Evolutionary conservation across 2,888 invertebrate genomes (phyloP).

Genomic region (Drosophila paranaensis): DNA sequence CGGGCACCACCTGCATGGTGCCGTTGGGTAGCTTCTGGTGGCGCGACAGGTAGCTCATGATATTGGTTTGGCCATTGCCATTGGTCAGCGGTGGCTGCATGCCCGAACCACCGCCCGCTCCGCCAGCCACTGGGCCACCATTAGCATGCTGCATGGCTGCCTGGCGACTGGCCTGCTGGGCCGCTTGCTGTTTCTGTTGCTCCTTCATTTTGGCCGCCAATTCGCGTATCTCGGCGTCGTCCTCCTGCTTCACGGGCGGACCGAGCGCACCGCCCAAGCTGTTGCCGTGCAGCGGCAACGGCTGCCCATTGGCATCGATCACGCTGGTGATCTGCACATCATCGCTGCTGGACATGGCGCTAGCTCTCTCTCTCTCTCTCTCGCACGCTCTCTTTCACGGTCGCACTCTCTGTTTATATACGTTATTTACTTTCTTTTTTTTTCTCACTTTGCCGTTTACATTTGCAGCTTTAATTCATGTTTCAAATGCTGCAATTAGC

Average conservation of each 20-base stretch:
- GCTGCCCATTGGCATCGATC: conserved; percentile 82
- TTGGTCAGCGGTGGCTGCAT: conserved; percentile 72
- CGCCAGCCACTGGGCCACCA: conserved; percentile 38
- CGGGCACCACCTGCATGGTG: conserved; percentile 66
- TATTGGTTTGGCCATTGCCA: conserved; percentile 86
- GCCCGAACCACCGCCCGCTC: conserved; percentile 21
- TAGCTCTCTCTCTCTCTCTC: background rate
- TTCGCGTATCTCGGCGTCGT: conserved; percentile 94
- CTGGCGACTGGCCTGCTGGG: conserved; percentile 80
- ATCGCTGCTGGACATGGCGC: conserved; percentile 60
- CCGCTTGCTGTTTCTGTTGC: conserved; percentile 88
- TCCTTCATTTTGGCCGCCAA: conserved; percentile 95
- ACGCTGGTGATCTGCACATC: conserved; percentile 82
- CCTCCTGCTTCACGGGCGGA: conserved; percentile 85
- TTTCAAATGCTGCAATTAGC: conserved; percentile 46
- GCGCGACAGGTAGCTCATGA: conserved; percentile 87
- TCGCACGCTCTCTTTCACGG: background rate
- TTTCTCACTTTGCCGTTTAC: conserved; percentile 1
- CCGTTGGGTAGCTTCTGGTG: conserved; percentile 82
- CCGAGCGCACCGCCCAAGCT: conserved; percentile 78
- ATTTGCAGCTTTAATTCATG: conserved; percentile 41
- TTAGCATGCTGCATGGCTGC: conserved; percentile 67
- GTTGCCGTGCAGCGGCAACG: conserved; percentile 81
- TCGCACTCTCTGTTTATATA: conserved; percentile 7
- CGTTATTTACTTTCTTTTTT: conserved; percentile 6